Evolutionary conservation across 2,113 vertebrate species (phyloP).

Genomic region (Grus americana): DNA sequence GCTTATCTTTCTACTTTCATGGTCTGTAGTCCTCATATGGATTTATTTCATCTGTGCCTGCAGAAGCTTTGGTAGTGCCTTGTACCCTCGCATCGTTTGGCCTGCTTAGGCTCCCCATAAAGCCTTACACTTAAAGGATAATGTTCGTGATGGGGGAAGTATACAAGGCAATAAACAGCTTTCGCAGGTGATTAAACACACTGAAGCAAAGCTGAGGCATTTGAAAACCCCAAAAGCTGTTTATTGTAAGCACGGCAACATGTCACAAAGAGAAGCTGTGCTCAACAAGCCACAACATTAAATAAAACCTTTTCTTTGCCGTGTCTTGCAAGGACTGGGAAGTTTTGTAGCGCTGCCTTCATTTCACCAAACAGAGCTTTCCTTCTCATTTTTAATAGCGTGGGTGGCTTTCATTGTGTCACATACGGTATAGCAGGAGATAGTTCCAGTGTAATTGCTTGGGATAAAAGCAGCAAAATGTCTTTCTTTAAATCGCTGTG

Average conservation of each 20-base stretch:
- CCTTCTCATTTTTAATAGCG: background rate
- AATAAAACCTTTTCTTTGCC: conserved; percentile 32
- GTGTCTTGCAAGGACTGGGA: background rate
- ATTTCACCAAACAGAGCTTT: background rate
- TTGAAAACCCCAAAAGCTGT: conserved; percentile 44
- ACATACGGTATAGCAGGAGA: background rate
- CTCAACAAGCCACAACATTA: conserved; percentile 20
- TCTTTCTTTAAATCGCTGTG: background rate
- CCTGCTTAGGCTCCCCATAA: conserved; percentile 2
- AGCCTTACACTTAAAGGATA: conserved; percentile 39
- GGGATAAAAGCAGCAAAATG: conserved; percentile 17
- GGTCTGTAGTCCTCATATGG: background rate
- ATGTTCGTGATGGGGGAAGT: conserved; percentile 26
- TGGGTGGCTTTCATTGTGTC: background rate
- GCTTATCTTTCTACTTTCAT: conserved; percentile 26
- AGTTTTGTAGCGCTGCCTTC: background rate
- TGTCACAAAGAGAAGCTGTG: background rate
- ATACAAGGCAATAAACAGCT: conserved; percentile 60
- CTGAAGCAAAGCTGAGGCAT: conserved; percentile 49
- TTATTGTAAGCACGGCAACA: conserved; percentile 18
- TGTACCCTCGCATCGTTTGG: background rate
- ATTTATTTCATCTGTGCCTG: conserved; percentile 37
- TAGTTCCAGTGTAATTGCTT: conserved; percentile 21
- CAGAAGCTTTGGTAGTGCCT: background rate
- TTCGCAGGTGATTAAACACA: conserved; percentile 57